Evolutionary conservation across 2,888 invertebrate genomes (phyloP).

Genomic region (Bimastos eiseni): DNA sequence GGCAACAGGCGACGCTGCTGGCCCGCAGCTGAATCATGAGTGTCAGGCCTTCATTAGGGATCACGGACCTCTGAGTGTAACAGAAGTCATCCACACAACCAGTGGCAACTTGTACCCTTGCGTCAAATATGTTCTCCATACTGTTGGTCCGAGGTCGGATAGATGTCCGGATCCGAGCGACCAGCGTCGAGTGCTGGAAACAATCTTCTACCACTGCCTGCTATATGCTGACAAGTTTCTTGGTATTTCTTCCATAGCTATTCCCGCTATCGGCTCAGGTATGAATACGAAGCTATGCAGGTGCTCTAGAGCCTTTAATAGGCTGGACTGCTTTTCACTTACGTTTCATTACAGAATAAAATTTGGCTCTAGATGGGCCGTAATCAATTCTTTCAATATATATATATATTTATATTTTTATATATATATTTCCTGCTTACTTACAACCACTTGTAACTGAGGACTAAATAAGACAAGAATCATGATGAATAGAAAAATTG

Average conservation of each 20-base stretch:
- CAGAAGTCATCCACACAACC: slow-evolving; percentile 20
- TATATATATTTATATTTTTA: no score
- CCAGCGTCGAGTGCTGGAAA: not conserved
- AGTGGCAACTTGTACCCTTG: slow-evolving; percentile 19
- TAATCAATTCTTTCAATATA: no score
- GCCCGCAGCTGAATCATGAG: not conserved
- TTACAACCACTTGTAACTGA: no score
- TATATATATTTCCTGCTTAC: no score
- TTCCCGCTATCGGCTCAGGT: slow-evolving; percentile 34
- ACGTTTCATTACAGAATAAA: no score
- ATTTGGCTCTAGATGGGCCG: no score
- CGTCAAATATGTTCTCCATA: slow-evolving; percentile 25
- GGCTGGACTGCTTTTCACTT: no score
- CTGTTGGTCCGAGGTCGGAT: slow-evolving; percentile 9
- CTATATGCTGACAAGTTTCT: not conserved
- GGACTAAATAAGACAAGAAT: not conserved
- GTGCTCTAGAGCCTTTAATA: no score
- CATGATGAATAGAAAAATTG: not conserved
- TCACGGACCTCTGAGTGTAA: not conserved
- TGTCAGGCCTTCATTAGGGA: slow-evolving; percentile 23
- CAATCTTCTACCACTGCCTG: slow-evolving; percentile 28
- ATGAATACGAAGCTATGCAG: not conserved
- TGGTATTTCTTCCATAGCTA: not conserved
- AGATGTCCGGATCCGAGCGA: not conserved
- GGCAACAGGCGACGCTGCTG: slow-evolving; percentile 34